phyloP scores from a whole-genome alignment of 2,888 invertebrate species.

The Epinotia demarniana region DNA sequence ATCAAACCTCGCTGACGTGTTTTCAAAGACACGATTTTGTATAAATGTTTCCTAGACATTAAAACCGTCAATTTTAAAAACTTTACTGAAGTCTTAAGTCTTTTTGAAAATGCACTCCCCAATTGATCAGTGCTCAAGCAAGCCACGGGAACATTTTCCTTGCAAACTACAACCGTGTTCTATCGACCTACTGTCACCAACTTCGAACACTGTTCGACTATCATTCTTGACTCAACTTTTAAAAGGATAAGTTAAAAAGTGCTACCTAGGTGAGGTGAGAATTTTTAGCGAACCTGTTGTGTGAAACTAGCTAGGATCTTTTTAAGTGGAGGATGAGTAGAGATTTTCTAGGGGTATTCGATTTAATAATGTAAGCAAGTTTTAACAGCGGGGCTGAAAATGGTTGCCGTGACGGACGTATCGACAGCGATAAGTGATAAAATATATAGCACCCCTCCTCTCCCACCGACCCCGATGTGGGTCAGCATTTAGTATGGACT shows the following conservation, averaged over 20 bases:
- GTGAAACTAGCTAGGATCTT: background rate
- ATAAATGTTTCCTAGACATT: background rate
- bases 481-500: too few species aligned
- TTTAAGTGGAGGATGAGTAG: background rate
- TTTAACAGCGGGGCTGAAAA: too few species aligned
- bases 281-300: background rate
- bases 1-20: too few species aligned
- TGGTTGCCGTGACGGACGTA: too few species aligned
- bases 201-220: slow-evolving; percentile 9
- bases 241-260: slow-evolving; percentile 25
- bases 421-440: too few species aligned
- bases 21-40: background rate
- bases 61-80: background rate
- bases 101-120: background rate
- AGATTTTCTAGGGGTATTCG: background rate
- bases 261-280: slow-evolving; percentile 1
- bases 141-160: slow-evolving; percentile 23
- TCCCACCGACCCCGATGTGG: too few species aligned
- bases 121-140: slow-evolving; percentile 19
- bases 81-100: background rate
- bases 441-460: too few species aligned
- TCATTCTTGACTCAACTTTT: slow-evolving; percentile 23
- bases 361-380: background rate
- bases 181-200: slow-evolving; percentile 29
- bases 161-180: slow-evolving; percentile 9